Evolutionary conservation across 2,113 vertebrate species (phyloP).

Genomic region (Gymnarchus niloticus): DNA sequence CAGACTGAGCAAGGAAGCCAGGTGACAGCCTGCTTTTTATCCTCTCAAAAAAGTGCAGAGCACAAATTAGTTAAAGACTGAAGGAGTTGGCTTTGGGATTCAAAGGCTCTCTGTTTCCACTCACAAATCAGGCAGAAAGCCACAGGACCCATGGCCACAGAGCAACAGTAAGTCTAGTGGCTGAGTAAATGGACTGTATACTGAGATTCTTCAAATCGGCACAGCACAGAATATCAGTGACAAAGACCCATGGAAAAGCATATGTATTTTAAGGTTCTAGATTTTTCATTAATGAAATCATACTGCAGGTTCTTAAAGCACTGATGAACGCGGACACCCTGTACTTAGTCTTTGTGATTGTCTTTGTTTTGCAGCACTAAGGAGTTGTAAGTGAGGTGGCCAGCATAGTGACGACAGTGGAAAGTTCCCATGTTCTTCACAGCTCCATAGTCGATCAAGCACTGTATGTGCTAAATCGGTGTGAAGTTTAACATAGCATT

Average conservation of each 20-base stretch:
- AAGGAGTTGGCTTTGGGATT: not conserved
- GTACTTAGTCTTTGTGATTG: no score
- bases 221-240: not conserved
- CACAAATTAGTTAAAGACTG: not conserved
- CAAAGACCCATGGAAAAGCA: not conserved
- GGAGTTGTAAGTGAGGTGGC: not conserved
- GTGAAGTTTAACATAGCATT: not conserved
- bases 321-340: no score
- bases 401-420: not conserved
- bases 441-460: not conserved
- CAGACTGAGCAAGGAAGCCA: not conserved
- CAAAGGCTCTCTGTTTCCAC: not conserved
- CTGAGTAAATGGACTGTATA: not conserved
- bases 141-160: not conserved
- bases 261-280: not conserved
- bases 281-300: not conserved
- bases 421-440: not conserved
- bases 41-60: constrained; percentile 1
- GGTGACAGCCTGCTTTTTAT: not conserved
- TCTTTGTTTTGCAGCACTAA: not conserved
- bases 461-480: not conserved
- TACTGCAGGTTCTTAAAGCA: not conserved
- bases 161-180: not conserved
- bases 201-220: not conserved
- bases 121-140: no score